Percentiles rank a stretch among this genome's conserved stretches.
Conservation (phyloP, 2,797 vertebrate species). For the Schizopygopsis pylzovi region DNA sequence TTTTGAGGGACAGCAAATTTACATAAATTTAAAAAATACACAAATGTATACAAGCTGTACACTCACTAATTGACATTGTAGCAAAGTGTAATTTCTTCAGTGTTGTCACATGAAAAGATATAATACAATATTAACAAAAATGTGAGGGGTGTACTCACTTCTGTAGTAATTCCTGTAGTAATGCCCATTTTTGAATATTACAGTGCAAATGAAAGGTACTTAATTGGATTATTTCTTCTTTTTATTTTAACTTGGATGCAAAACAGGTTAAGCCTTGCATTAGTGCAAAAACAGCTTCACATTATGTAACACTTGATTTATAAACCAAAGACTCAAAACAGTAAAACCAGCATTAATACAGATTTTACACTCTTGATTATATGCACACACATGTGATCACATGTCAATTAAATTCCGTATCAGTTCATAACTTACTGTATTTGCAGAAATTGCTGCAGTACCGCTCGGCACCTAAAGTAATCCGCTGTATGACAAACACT, state of each 20-base stretch:
- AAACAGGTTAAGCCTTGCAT: background rate
- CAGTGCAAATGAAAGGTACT: background rate
- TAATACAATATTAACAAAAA: too few relatives aligned
- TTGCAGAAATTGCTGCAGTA: conserved; percentile 86
- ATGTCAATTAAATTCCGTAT: background rate
- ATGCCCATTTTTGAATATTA: too few relatives aligned
- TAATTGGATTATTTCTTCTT: too few relatives aligned
- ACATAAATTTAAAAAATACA: too few relatives aligned
- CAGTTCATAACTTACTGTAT: background rate
- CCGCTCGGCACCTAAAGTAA: conserved; percentile 86
- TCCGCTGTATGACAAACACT: conserved; percentile 97
- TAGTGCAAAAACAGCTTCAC: background rate
- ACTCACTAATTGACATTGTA: too few relatives aligned
- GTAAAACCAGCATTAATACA: background rate
- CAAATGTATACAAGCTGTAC: too few relatives aligned
- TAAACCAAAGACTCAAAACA: background rate
- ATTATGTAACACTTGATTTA: background rate
- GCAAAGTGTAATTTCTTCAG: too few relatives aligned
- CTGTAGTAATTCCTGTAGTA: too few relatives aligned
- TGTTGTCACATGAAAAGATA: too few relatives aligned
- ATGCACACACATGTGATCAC: background rate
- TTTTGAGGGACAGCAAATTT: too few relatives aligned
- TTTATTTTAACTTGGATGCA: too few relatives aligned
- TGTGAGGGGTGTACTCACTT: too few relatives aligned
- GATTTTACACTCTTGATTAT: background rate